phyloP scores from a whole-genome alignment of 1,140 invertebrate species.

The Heliconius himera region DNA sequence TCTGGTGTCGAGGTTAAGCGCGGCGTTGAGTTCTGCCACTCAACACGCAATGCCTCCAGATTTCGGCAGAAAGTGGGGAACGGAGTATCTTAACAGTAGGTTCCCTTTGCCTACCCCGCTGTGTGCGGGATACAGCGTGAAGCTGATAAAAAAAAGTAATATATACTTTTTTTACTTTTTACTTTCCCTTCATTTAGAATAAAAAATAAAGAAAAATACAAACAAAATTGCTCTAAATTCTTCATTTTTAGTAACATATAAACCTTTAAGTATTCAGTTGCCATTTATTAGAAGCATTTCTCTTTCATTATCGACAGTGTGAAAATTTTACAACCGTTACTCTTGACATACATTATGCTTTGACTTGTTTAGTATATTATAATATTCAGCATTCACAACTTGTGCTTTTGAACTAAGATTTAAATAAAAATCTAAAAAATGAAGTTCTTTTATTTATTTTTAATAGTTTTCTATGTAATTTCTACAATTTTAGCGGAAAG shows the following conservation, averaged over 20 bases:
- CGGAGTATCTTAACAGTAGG: too few relatives aligned
- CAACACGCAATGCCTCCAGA: too few relatives aligned
- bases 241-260: neutral
- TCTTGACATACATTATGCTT: conserved; percentile 21
- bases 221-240: conserved; percentile 4
- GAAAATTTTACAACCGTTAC: conserved; percentile 40
- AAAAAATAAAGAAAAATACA: too few relatives aligned
- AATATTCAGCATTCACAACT: neutral
- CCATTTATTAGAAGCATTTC: conserved; percentile 34
- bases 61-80: too few relatives aligned
- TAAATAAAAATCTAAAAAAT: neutral
- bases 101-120: too few relatives aligned
- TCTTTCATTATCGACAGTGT: conserved; percentile 39
- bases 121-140: too few relatives aligned
- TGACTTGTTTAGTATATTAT: conserved; percentile 26
- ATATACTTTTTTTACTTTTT: too few relatives aligned
- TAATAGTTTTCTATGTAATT: conserved; percentile 22
- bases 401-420: neutral
- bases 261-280: conserved; percentile 10
- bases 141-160: too few relatives aligned
- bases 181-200: too few relatives aligned
- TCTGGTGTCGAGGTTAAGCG: too few relatives aligned
- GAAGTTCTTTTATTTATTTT: neutral
- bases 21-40: too few relatives aligned
- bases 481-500: conserved; percentile 3